Conservation (phyloP, 2,797 vertebrate genomes). For the Diplodus puntazzo region DNA sequence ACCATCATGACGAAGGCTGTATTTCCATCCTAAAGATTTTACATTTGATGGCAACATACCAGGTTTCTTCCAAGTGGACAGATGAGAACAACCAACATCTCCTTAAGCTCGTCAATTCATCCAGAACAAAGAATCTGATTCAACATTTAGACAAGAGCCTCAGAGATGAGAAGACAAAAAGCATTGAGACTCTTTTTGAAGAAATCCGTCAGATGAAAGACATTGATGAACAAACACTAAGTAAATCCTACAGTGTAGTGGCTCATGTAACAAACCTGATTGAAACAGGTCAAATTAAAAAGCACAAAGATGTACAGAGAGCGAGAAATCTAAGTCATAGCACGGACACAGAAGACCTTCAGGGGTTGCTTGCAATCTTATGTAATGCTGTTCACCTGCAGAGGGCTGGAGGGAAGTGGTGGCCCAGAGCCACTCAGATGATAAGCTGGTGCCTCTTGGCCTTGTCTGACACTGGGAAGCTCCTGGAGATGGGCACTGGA, state of each 20-base stretch:
- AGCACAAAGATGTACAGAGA: constrained; percentile 5
- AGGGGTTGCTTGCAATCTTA: constrained; percentile 38
- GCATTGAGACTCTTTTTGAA: constrained; percentile 1
- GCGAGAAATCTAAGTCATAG: not conserved
- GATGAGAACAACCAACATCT: constrained; percentile 1
- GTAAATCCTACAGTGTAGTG: constrained; percentile 4
- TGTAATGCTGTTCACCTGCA: constrained; percentile 41
- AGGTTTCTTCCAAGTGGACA: constrained; percentile 54
- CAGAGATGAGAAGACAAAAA: not conserved
- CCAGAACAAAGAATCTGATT: not conserved
- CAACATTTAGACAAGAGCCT: constrained; percentile 14
- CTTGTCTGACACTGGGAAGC: constrained; percentile 52
- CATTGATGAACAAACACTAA: constrained; percentile 41
- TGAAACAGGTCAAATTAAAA: constrained; percentile 12
- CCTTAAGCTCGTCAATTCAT: not conserved
- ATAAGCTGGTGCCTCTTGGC: constrained; percentile 69
- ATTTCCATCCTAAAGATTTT: constrained; percentile 51
- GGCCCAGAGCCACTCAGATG: constrained; percentile 58
- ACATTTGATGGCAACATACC: constrained; percentile 53
- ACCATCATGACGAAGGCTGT: constrained; percentile 17
- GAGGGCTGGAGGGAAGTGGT: constrained; percentile 24
- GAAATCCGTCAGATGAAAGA: constrained; percentile 45
- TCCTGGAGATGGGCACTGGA: constrained; percentile 70
- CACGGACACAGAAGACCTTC: constrained; percentile 18
- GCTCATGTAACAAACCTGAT: constrained; percentile 27